A percentile compares a stretch with the other conserved stretches of the same genome.
Conservation (phyloP, 2,113 vertebrate species). For the Dasyornis broadbenti region DNA sequence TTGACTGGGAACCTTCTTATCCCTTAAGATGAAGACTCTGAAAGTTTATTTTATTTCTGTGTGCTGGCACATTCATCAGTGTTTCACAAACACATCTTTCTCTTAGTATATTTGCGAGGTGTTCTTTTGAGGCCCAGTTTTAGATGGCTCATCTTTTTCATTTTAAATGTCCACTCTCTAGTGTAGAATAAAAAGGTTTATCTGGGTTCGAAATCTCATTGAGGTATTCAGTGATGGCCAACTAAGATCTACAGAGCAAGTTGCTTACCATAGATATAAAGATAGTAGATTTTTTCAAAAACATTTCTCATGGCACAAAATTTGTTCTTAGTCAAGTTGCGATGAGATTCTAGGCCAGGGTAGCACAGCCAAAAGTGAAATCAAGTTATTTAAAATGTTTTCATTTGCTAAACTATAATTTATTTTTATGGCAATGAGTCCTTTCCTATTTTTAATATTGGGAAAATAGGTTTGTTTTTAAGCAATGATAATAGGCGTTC, state of each 20-base stretch:
- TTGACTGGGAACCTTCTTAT: not conserved
- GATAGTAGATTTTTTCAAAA: not conserved
- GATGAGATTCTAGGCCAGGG: not conserved
- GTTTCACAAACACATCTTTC: not conserved
- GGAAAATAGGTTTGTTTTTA: not conserved
- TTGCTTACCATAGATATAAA: not conserved
- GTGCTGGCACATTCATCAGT: accelerated
- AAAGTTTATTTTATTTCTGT: not conserved
- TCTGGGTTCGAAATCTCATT: not conserved
- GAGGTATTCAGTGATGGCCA: not conserved
- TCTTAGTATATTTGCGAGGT: not conserved
- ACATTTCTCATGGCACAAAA: not conserved
- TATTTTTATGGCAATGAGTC: not conserved
- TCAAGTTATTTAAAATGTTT: not conserved
- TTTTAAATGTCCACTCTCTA: not conserved
- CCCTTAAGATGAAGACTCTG: not conserved
- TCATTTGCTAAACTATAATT: not conserved
- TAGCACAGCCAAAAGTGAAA: not conserved
- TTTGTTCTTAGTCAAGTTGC: not conserved
- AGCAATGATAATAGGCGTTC: not conserved
- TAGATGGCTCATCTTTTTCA: not conserved
- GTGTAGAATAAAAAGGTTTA: not conserved
- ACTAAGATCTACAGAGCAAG: not conserved
- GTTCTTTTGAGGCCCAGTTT: not conserved
- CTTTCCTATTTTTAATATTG: not conserved